These are phyloP conservation scores for Plotosus lineatus DNA, from an alignment of 2,113 vertebrate species.

Conservation along the genomic window DNA sequence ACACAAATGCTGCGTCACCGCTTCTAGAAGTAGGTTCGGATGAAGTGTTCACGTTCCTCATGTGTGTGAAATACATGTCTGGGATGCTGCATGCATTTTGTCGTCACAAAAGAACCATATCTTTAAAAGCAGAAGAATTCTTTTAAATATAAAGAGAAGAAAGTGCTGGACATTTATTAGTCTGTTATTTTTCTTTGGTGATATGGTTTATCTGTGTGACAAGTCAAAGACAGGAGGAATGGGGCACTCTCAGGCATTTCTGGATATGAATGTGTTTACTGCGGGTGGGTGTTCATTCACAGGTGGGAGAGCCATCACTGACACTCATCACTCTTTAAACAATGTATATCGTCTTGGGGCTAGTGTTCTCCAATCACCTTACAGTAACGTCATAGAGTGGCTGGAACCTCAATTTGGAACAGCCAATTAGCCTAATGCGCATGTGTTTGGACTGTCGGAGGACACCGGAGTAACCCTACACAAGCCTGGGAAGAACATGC, in stretches of 20 bases:
- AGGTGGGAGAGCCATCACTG: neutral
- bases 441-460: no score
- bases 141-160: neutral
- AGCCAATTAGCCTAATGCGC: no score
- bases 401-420: no score
- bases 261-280: constrained; percentile 17
- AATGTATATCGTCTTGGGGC: neutral
- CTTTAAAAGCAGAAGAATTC: neutral
- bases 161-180: neutral
- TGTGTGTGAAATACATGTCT: neutral
- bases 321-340: neutral
- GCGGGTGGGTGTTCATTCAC: constrained; percentile 32
- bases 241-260: constrained; percentile 34
- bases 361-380: neutral
- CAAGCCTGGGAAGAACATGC: no score
- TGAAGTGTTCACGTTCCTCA: neutral
- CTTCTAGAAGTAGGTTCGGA: neutral
- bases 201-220: constrained; percentile 54
- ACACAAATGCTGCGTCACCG: constrained; percentile 3
- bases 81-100: constrained; percentile 52
- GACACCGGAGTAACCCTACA: no score
- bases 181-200: neutral
- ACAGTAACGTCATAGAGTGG: neutral
- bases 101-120: constrained; percentile 53
- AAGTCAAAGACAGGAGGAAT: constrained; percentile 35